These are phyloP conservation scores for Varroa destructor DNA, from an alignment of 1,140 invertebrate species.

Conservation along the genomic window DNA sequence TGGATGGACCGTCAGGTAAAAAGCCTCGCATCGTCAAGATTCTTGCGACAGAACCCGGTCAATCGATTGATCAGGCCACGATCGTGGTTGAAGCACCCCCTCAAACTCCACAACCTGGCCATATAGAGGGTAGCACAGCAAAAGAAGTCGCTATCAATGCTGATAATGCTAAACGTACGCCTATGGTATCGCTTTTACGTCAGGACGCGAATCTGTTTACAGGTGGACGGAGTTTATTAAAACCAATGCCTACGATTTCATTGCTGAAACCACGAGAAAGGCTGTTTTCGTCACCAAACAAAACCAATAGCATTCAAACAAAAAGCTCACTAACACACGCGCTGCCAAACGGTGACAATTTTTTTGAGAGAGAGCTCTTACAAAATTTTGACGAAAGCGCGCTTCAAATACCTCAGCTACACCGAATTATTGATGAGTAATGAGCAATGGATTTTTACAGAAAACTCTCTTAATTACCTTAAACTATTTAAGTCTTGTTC, in stretches of 20 bases:
- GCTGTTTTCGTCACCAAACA: too few relatives aligned
- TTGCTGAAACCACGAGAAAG: slow-evolving; percentile 12
- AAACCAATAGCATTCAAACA: too few relatives aligned
- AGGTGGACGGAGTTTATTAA: too few relatives aligned
- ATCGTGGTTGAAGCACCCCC: slow-evolving; percentile 9
- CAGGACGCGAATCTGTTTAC: too few relatives aligned
- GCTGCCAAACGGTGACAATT: background rate
- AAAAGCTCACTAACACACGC: background rate
- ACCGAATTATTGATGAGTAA: background rate
- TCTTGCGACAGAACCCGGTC: background rate
- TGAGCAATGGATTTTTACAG: too few relatives aligned
- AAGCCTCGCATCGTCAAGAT: slow-evolving; percentile 7
- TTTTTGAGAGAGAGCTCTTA: background rate
- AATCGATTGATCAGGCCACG: background rate
- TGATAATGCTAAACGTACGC: too few relatives aligned
- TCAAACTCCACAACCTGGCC: background rate
- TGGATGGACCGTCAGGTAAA: slow-evolving; percentile 11
- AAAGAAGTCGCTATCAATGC: background rate
- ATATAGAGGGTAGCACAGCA: background rate
- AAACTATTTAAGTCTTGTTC: too few relatives aligned
- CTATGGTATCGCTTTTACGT: too few relatives aligned
- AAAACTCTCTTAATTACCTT: too few relatives aligned
- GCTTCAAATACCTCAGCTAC: slow-evolving; percentile 16
- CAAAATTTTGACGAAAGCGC: slow-evolving; percentile 5
- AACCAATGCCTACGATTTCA: background rate